Evolutionary conservation across 1,140 invertebrate species (phyloP), one percentile per base, ranked within the genome.

Genomic region (Thaumetopoea pityocampa): DNA sequence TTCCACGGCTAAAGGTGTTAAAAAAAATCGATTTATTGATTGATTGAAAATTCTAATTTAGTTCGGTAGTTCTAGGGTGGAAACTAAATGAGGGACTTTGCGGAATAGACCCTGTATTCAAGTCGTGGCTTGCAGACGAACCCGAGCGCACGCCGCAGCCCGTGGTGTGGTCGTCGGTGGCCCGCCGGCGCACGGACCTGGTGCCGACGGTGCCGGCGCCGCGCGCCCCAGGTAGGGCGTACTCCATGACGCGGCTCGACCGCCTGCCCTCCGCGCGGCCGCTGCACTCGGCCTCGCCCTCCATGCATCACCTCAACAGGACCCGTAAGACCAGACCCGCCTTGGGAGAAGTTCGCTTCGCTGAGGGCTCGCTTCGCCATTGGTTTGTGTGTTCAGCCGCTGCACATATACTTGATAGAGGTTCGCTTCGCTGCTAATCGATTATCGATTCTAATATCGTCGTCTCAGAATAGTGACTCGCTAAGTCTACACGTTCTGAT

Each of bases 171-270:
- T 87, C 88, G 26, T 90, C 91, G 41, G 92, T 93, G 83, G 93
- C 92, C 51, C 90, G 95, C 50, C 89, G 94, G 51, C 92, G 94
- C 76, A 96, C 94, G 40, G 95, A 97, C 85, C 86, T 97, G 72
- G 93, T 94, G 86, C 95, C 95, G 44, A 96, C 94, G 51, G 90
- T 95, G 79, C 94, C 94, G 37, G 92, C 92, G 52, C 89, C 90
- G 29, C 87, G 91, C 51, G 89, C 92, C 64, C 85, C 88, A 93
- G 92, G 92, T 92, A 95, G 94, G 90, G 94, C 94, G 62, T 93
- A 93, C 87, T 96, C 94, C 68, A 95, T 96, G 94, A 93, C 94
- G 62, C 91, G 95, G 64, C 89, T 96, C 87, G 94, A 96, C 88
- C 90, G 92, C 68, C 87, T 95, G 80, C 93, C 93, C 37, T 86